These are phyloP conservation scores for Gracilinanus agilis DNA, from an alignment of 2,113 vertebrate species.

Conservation along the genomic window DNA sequence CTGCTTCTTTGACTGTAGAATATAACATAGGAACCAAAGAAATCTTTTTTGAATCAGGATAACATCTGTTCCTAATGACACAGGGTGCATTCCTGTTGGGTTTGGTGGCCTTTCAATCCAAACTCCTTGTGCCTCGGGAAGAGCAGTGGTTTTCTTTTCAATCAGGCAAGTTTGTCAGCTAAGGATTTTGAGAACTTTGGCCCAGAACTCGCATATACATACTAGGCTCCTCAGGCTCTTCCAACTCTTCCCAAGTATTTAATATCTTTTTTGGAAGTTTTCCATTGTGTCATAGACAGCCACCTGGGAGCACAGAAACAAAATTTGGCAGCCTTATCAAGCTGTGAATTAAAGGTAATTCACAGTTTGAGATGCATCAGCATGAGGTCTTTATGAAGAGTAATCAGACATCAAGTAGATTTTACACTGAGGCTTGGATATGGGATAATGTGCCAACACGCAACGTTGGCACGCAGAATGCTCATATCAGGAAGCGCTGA, in stretches of 20 bases:
- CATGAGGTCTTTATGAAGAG: constrained; percentile 82
- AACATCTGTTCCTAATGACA: constrained; percentile 43
- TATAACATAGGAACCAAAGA: not conserved
- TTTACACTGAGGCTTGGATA: constrained; percentile 80
- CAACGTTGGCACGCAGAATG: constrained; percentile 78
- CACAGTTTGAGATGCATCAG: constrained; percentile 84
- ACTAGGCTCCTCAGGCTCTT: constrained; percentile 58
- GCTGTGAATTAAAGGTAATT: constrained; percentile 88
- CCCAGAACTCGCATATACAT: constrained; percentile 67
- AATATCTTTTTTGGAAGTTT: constrained; percentile 81
- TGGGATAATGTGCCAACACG: constrained; percentile 83
- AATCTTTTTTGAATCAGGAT: constrained; percentile 55
- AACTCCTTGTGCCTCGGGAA: not conserved
- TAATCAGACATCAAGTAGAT: constrained; percentile 85
- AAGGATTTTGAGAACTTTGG: constrained; percentile 54
- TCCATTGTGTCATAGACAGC: constrained; percentile 78
- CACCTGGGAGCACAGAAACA: constrained; percentile 83
- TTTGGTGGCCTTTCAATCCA: constrained; percentile 19
- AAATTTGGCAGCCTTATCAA: constrained; percentile 83
- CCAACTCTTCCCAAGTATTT: constrained; percentile 78
- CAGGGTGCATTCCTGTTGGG: constrained; percentile 28
- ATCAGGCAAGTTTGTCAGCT: constrained; percentile 52
- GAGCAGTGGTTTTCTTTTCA: not conserved
- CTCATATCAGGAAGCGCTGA: constrained; percentile 72
- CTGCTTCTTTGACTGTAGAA: constrained; percentile 8